phyloP scores from a whole-genome alignment of 2,113 vertebrate genomes.

The Stictonetta naevosa region DNA sequence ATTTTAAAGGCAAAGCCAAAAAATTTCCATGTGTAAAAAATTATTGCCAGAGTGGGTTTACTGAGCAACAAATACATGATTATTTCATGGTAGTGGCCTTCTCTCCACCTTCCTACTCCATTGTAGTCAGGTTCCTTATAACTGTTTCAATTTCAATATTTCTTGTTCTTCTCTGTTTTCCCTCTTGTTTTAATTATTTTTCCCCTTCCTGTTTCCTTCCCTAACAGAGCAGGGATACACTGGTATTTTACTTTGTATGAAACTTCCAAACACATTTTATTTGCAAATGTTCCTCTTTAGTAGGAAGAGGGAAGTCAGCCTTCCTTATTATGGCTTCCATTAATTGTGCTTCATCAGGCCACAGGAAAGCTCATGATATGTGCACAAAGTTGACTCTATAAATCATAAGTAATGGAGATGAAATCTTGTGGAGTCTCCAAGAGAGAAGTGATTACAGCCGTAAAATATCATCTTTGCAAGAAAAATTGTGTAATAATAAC shows the following conservation, averaged over 20 bases:
- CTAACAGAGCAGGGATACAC: neutral
- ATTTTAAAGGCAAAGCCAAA: neutral
- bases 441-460: neutral
- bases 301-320: neutral
- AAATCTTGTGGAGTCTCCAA: neutral
- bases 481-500: slow-evolving; percentile 20
- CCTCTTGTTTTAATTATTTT: neutral
- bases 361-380: slow-evolving; percentile 1
- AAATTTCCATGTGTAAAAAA: neutral
- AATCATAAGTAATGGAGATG: slow-evolving; percentile 19
- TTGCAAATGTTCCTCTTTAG: neutral
- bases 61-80: neutral
- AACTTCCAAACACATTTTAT: neutral
- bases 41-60: neutral
- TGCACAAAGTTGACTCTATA: neutral
- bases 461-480: slow-evolving; percentile 32
- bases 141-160: neutral
- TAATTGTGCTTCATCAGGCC: slow-evolving; percentile 41
- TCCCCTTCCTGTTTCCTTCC: neutral
- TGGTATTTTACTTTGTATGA: neutral
- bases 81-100: neutral
- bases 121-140: neutral
- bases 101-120: neutral
- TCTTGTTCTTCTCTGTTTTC: neutral
- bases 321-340: slow-evolving; percentile 36